A percentile compares a stretch with the other conserved stretches of the same genome.
These are phyloP conservation scores for Cryptoleucopteryx plumbea DNA, from an alignment of 2,113 vertebrate genomes.

Conservation along the genomic window DNA sequence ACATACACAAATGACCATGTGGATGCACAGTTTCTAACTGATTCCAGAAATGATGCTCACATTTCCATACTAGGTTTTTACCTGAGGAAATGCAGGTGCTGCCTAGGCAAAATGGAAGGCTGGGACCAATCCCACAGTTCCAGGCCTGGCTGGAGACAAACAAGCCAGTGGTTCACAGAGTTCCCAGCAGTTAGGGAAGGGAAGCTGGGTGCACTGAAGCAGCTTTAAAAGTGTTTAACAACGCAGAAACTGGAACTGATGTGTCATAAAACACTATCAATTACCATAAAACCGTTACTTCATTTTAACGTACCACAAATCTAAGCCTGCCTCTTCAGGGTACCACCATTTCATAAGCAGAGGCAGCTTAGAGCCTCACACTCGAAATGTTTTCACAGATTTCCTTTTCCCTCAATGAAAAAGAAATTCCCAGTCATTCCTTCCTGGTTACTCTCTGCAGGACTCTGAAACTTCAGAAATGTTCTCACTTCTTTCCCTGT, in stretches of 20 bases:
- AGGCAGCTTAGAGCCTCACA: background rate
- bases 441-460: background rate
- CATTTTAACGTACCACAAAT: constrained; percentile 38
- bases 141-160: background rate
- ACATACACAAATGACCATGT: background rate
- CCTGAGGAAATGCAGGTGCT: background rate
- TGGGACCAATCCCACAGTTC: background rate
- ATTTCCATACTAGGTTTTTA: background rate
- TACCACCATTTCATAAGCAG: background rate
- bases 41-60: background rate
- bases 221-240: constrained; percentile 55
- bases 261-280: constrained; percentile 49
- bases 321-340: constrained; percentile 32
- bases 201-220: background rate
- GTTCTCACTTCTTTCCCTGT: background rate
- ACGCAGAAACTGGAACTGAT: constrained; percentile 68
- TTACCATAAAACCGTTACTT: constrained; percentile 43
- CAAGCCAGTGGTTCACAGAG: background rate
- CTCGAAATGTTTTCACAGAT: background rate
- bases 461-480: background rate
- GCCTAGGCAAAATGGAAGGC: background rate
- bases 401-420: background rate
- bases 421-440: background rate
- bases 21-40: background rate
- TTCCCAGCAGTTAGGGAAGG: background rate